Base-by-base conservation (phyloP, 2,113 vertebrate genomes). In the Chroicocephalus ridibundus region DNA sequence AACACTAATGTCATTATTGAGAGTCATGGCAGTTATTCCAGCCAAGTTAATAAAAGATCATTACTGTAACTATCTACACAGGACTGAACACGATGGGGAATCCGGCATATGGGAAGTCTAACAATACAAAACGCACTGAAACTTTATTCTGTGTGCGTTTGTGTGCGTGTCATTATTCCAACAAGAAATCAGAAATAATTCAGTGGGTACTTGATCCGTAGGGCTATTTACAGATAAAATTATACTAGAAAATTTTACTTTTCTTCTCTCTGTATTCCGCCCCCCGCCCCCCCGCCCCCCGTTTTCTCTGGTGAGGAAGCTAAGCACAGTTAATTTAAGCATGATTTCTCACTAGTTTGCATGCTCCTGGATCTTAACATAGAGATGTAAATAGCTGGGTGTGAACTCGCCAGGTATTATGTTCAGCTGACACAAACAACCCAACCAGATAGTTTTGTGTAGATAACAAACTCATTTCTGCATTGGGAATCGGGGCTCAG, bases 11-110 rank as follows among this genome's bases (percentile, higher is more conserved):
- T 97, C 91, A 96, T 97, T 94, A 79, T 32, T 93, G 94, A 95
- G 93, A 97, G 81, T 96, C 96, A 96, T 83, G 74, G 96, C 80
- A 86, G 82, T 88, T 91, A 84, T 70, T 97, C 82, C 91, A 85
- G 96, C 95, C 95, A 97, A 97, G 91, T 96, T 96, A 97, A 97
- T 97, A 97, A 97, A 97, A 96, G 94, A 96, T 96, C 96, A 95
- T 97, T 96, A 95, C 86, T 95, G 5, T 92, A 97, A 96, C 95
- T 86, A 94, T 92, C 77, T 96, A 69, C 70, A 69, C 97, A 97
- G 96, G 97, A 97, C 96, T 94, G 93, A 98, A 97, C 96, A 97
- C 6, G 97, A 97, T 82, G 78, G 91, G 82, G 94, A 96, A 97
- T 95, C 71, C 8, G 6, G 91, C 76, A 75, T 93, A 94, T 81